These are phyloP conservation scores for Coelopa frigida DNA, from an alignment of 1,140 invertebrate genomes.

Conservation along the genomic window DNA sequence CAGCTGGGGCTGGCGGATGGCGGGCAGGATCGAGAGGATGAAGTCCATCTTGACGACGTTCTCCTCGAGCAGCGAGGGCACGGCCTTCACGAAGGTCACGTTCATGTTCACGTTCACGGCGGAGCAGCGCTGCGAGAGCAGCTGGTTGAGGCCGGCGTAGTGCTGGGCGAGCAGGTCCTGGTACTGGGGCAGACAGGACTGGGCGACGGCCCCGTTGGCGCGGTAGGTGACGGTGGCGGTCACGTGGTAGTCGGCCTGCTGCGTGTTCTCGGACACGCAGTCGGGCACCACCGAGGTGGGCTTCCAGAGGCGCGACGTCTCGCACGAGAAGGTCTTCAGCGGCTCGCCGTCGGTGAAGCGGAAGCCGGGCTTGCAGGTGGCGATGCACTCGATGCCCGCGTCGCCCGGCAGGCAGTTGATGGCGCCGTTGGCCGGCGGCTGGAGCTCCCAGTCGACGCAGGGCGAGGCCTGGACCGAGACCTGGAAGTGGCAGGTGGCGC, in stretches of 20 bases:
- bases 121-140: constrained; percentile 85
- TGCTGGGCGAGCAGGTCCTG: constrained; percentile 74
- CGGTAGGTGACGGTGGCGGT: constrained; percentile 82
- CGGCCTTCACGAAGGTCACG: constrained; percentile 78
- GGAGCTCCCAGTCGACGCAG: constrained; percentile 90
- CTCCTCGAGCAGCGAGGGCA: constrained; percentile 69
- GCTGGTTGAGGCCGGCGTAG: constrained; percentile 69
- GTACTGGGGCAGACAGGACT: constrained; percentile 78
- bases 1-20: constrained; percentile 76
- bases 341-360: constrained; percentile 86
- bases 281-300: constrained; percentile 84
- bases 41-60: constrained; percentile 85
- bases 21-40: constrained; percentile 78
- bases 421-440: constrained; percentile 77
- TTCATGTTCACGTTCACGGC: constrained; percentile 93
- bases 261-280: constrained; percentile 88
- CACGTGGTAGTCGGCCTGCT: constrained; percentile 89
- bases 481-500: constrained; percentile 89
- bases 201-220: constrained; percentile 78
- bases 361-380: constrained; percentile 84
- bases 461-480: constrained; percentile 85
- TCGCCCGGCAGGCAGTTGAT: constrained; percentile 79
- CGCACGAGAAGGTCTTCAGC: constrained; percentile 78
- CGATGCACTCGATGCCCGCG: constrained; percentile 73
- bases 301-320: constrained; percentile 68